Base-by-base conservation (phyloP, 1,140 invertebrate species). In the Drosophila prosaltans region DNA sequence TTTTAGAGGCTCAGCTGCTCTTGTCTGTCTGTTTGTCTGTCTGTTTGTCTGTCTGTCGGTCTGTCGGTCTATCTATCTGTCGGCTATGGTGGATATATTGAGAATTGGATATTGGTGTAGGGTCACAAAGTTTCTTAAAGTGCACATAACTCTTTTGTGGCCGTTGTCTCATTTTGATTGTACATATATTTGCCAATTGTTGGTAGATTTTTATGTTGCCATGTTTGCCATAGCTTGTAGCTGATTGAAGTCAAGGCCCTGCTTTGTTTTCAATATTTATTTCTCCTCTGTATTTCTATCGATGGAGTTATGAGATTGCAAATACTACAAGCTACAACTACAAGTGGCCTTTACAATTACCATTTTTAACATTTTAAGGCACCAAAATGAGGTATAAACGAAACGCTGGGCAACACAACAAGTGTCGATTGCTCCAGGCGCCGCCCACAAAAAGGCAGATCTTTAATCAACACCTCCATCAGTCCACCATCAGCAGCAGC, bases 101-200 rank as follows among this genome's bases (percentile, higher is more conserved):
- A 51, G 45, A 10, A 51, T 51, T 51, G 45, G 45, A 26, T 51
- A 51, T 51, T 51, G 21, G 45, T 51, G 71, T 86, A 78, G 82
- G 82, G 82, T 88, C 83, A 82, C 62, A 76, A 72, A 59, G 83
- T 75, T 80, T 73, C 61, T 55, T 66, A 63, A 72, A 88, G 80
- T 88, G 83, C 82, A 73, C 83, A 86, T 86, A 86, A 82, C 83
- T 86, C 69, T 74, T 80, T 26, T 39, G 24, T 62, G 68, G 59
- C 80, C 78, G 82, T 82, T 88, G 74, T 81, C 76, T 65, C 82
- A 86, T 88, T 88, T 86, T 88, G 72, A 88, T 88, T 86, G 80
- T 36, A 36, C 32, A 36, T 82, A 69, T 73, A 71, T 75, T 86
- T 81, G 81, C 83, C 82, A 88, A 83, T 86, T 88, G 80, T 71